These are phyloP conservation scores for Equus quagga DNA, from an alignment of 2,113 vertebrate genomes.

Conservation along the genomic window DNA sequence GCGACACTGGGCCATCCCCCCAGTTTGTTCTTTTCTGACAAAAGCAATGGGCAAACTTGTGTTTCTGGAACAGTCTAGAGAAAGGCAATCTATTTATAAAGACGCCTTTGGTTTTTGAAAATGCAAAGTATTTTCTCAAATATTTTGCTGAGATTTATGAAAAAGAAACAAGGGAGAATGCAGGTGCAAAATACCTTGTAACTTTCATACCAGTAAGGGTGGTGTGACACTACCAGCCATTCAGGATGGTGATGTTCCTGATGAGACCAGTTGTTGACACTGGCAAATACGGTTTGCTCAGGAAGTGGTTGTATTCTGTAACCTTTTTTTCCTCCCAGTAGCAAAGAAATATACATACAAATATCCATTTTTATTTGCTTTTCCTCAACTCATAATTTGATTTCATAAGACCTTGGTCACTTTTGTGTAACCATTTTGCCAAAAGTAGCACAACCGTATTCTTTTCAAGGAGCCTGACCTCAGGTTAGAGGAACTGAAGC, in stretches of 20 bases:
- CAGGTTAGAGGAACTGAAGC: not conserved
- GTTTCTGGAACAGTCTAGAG: not conserved
- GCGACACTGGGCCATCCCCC: too few relatives aligned
- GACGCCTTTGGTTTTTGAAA: not conserved
- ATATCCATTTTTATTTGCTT: not conserved
- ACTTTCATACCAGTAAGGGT: not conserved
- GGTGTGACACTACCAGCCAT: fast-evolving
- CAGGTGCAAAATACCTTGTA: not conserved
- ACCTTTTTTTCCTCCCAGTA: not conserved
- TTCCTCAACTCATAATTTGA: not conserved
- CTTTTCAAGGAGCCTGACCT: not conserved
- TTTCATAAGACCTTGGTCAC: not conserved
- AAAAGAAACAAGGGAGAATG: not conserved
- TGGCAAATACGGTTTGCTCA: not conserved
- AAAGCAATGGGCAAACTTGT: not conserved
- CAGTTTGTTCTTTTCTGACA: not conserved
- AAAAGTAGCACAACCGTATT: not conserved
- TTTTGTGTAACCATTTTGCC: not conserved
- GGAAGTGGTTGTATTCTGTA: not conserved
- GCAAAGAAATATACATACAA: not conserved
- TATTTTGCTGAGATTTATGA: not conserved
- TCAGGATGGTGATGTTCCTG: fast-evolving
- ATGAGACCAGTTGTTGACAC: not conserved
- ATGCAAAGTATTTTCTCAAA: not conserved
- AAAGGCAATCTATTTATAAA: not conserved